Evolutionary conservation across 2,888 invertebrate genomes (phyloP).

Genomic region (Saturnia japonica): DNA sequence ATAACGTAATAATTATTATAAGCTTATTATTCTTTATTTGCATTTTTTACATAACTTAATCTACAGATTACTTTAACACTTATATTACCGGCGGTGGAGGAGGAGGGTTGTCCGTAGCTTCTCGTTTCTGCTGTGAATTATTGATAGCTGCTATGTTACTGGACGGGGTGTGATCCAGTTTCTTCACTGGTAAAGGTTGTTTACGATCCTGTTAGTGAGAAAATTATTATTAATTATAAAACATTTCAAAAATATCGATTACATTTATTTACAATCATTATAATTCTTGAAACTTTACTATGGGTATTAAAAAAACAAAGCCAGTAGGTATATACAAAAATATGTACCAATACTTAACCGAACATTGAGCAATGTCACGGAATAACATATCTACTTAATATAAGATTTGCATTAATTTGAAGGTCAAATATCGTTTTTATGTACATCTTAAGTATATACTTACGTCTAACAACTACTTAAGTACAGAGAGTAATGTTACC

Average conservation of each 20-base stretch:
- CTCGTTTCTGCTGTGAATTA: conserved; percentile 43
- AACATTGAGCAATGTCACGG: background rate
- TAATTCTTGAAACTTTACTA: no score
- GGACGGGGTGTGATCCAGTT: conserved; percentile 36
- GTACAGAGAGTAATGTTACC: background rate
- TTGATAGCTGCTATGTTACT: conserved; percentile 38
- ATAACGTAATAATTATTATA: no score
- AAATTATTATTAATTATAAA: conserved; percentile 15
- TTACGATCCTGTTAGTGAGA: conserved; percentile 63
- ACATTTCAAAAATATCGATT: no score
- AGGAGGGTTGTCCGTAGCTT: conserved; percentile 70
- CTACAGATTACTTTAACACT: background rate
- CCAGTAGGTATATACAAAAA: background rate
- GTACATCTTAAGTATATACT: background rate
- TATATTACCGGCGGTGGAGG: conserved; percentile 84
- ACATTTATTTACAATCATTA: background rate
- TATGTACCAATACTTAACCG: background rate
- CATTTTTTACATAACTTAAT: background rate
- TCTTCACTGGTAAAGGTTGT: conserved; percentile 59
- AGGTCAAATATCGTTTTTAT: background rate
- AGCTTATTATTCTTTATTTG: no score
- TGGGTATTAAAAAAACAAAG: no score
- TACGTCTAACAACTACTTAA: background rate
- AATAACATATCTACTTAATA: background rate
- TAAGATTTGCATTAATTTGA: background rate